Percentiles rank a stretch among this genome's conserved stretches.
These are phyloP conservation scores for Synchiropus splendidus DNA, from an alignment of 2,113 vertebrate species.

Conservation along the genomic window DNA sequence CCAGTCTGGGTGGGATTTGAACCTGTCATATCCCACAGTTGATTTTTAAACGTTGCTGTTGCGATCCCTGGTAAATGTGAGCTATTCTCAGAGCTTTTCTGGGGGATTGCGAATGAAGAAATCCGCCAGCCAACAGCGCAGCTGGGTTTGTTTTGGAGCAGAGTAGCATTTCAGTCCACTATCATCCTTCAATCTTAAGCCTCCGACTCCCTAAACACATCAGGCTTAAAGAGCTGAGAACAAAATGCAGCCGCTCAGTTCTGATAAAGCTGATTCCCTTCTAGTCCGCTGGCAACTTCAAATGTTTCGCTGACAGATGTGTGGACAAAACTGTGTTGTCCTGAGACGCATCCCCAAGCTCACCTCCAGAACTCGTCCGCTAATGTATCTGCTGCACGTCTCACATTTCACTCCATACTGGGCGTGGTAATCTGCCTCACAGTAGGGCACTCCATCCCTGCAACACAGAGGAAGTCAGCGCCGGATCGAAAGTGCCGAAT, in stretches of 20 bases:
- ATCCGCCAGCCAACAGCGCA: background rate
- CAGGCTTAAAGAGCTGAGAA: slow-evolving; percentile 21
- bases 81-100: too few relatives aligned
- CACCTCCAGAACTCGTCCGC: slow-evolving; percentile 94
- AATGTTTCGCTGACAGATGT: background rate
- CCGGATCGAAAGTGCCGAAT: too few relatives aligned
- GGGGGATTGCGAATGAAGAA: too few relatives aligned
- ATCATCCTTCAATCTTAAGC: slow-evolving; percentile 27
- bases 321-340: background rate
- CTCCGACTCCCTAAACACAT: slow-evolving; percentile 21
- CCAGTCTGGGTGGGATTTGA: too few relatives aligned
- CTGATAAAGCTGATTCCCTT: slow-evolving; percentile 25
- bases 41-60: too few relatives aligned
- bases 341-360: slow-evolving; percentile 46
- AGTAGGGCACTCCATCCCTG: slow-evolving; percentile 92
- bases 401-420: slow-evolving; percentile 97
- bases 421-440: slow-evolving; percentile 92
- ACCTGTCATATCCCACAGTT: too few relatives aligned
- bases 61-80: too few relatives aligned
- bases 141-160: slow-evolving; percentile 16
- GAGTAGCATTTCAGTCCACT: slow-evolving; percentile 7
- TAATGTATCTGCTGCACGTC: slow-evolving; percentile 93
- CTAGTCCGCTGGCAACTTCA: background rate
- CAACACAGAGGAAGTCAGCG: slow-evolving; percentile 23
- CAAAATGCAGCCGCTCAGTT: slow-evolving; percentile 17